These are phyloP conservation scores for Anguilla megastoma DNA, from an alignment of 2,797 vertebrate genomes.

Conservation along the genomic window DNA sequence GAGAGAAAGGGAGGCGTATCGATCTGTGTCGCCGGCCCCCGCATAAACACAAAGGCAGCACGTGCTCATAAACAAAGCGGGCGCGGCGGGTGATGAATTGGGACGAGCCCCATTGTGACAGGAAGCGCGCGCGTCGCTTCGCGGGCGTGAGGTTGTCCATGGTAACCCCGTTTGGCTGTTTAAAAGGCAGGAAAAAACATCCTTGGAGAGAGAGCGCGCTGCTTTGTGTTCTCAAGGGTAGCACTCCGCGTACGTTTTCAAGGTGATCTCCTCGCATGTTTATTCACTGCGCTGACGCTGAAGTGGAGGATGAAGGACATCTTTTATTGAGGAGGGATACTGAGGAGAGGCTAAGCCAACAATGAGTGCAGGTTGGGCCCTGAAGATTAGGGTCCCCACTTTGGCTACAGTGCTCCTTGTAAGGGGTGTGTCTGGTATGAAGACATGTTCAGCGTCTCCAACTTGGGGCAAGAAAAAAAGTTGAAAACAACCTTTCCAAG, in stretches of 20 bases:
- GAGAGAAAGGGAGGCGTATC: neutral
- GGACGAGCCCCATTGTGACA: neutral
- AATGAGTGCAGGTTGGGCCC: neutral
- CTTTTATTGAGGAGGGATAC: neutral
- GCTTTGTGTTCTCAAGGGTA: neutral
- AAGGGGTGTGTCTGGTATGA: no score
- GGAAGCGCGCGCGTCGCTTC: neutral
- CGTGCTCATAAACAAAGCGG: neutral
- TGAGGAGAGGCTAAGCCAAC: neutral
- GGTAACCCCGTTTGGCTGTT: neutral
- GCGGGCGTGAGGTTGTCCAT: neutral
- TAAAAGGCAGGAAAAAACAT: neutral
- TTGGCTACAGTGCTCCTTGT: no score
- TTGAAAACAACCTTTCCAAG: neutral
- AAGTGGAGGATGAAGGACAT: neutral
- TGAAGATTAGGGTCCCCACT: neutral
- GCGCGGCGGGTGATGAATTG: neutral
- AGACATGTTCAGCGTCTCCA: no score
- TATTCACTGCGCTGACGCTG: neutral
- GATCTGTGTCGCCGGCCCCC: neutral
- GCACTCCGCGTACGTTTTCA: neutral
- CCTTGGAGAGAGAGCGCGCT: neutral
- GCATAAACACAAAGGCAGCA: neutral
- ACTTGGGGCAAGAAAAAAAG: no score
- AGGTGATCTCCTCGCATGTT: neutral